Evolutionary conservation across 2,888 invertebrate genomes (phyloP), one percentile per base, ranked within the genome.

Genomic region (Entomobrya proxima): DNA sequence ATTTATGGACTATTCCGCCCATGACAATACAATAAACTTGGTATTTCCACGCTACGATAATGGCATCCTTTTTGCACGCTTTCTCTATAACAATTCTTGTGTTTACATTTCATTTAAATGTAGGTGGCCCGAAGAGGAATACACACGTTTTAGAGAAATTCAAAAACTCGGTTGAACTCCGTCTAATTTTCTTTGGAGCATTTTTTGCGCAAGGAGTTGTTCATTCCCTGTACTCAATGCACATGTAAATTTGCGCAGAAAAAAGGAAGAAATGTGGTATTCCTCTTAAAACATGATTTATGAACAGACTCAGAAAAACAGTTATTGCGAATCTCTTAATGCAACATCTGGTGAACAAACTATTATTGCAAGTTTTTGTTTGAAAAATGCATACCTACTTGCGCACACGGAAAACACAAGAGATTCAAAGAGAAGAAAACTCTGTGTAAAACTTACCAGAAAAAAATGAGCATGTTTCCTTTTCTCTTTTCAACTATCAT

Each of bases 381-480:
- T 9, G 15, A 11, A 30, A 67, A 24, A 67, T 11, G 15, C 15
- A 24, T 21, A 67, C 13, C 6, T 37, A 6, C 24, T 15, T 11
- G 13, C 11, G 18, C 37, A 64, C 18, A 37, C 35, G 15, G n/a
- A 64, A 67, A 67, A 40, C 40, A 40, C 40, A 44, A 69, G 64
- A 61, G 67, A 69, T 4, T 27, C 24, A 69, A 69, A 69, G n/a
- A n/a, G n/a, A n/a, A n/a, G n/a, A n/a, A n/a, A n/a, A n/a, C n/a
- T n/a, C 47, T 47, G 69, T 69, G 44, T 69, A 44, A 44, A 47
- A 44, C 44, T 69, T 69, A 44, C 24, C 44, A n/a, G 15, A 27
- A 55, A 27, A 69, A 69, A 69, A 69, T 44, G 40, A 44, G 69
- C 40, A 69, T 44, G n/a, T 40, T 67, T 69, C 47, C 18, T 47